Percentiles rank a stretch among this genome's conserved stretches.
Evolutionary conservation across 2,888 invertebrate genomes (phyloP).

Genomic region (Cephus sareptanus): DNA sequence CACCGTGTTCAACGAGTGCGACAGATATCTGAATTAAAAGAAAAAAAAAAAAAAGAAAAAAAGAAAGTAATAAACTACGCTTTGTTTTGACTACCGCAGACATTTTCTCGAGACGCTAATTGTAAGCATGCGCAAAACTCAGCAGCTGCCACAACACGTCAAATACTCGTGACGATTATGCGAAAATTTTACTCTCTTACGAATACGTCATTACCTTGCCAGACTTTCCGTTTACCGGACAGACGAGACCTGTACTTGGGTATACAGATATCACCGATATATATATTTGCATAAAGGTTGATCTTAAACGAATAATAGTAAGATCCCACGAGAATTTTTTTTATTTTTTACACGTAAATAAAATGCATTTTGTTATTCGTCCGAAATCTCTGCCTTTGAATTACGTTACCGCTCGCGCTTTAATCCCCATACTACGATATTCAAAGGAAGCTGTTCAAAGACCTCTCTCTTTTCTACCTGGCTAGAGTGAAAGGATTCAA

Average conservation of each 20-base stretch:
- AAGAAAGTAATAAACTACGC: too few species aligned
- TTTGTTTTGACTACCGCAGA: background rate
- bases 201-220: too few species aligned
- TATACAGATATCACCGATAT: too few species aligned
- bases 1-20: too few species aligned
- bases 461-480: background rate
- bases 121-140: background rate
- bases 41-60: too few species aligned
- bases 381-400: background rate
- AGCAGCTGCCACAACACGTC: background rate
- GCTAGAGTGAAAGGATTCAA: background rate
- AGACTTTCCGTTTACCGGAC: too few species aligned
- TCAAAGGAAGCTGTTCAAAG: background rate
- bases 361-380: background rate
- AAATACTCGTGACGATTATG: background rate
- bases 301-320: background rate
- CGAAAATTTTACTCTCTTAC: too few species aligned
- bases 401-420: background rate
- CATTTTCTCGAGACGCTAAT: background rate
- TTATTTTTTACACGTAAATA: background rate
- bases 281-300: too few species aligned
- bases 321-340: background rate
- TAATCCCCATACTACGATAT: background rate
- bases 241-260: too few species aligned
- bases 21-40: too few species aligned